Percentiles rank a stretch among this genome's conserved stretches.
phyloP scores from a whole-genome alignment of 2,113 vertebrate species.

The Poeciliopsis retropinna region DNA sequence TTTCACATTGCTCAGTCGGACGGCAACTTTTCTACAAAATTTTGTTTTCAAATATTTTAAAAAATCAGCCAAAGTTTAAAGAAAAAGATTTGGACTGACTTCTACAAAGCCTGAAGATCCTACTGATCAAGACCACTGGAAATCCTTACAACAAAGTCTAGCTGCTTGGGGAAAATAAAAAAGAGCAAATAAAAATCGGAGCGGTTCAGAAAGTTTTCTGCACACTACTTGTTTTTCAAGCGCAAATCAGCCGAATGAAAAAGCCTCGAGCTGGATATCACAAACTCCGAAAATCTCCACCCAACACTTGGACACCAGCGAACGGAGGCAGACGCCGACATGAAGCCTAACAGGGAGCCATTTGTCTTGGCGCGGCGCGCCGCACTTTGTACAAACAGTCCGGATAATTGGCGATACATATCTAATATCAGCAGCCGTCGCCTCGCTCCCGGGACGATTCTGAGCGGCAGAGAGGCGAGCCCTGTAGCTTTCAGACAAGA shows the following conservation, averaged over 20 bases:
- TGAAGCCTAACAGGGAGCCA: constrained; percentile 68
- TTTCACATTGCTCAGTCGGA: not conserved
- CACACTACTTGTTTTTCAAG: not conserved
- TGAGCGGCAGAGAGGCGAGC: constrained; percentile 63
- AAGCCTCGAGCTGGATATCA: constrained; percentile 24
- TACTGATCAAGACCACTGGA: not conserved
- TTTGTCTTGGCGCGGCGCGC: constrained; percentile 73
- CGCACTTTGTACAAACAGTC: constrained; percentile 66
- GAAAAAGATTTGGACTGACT: not conserved
- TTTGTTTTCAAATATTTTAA: not conserved
- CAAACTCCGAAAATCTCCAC: constrained; percentile 40
- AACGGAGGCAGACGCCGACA: constrained; percentile 73
- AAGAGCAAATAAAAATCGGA: not conserved
- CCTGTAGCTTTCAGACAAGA: constrained; percentile 81
- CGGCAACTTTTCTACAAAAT: not conserved
- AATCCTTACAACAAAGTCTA: not conserved
- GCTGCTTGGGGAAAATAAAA: not conserved
- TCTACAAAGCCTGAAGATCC: not conserved
- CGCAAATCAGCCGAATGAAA: constrained; percentile 6
- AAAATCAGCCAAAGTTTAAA: not conserved
- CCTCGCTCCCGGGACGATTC: constrained; percentile 74
- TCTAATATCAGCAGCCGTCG: constrained; percentile 79
- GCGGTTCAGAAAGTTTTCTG: not conserved
- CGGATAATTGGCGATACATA: constrained; percentile 79
- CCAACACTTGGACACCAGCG: constrained; percentile 49